Evolutionary conservation across 2,113 vertebrate genomes (phyloP), one percentile per base, ranked within the genome.

Genomic region (Sturnus vulgaris): DNA sequence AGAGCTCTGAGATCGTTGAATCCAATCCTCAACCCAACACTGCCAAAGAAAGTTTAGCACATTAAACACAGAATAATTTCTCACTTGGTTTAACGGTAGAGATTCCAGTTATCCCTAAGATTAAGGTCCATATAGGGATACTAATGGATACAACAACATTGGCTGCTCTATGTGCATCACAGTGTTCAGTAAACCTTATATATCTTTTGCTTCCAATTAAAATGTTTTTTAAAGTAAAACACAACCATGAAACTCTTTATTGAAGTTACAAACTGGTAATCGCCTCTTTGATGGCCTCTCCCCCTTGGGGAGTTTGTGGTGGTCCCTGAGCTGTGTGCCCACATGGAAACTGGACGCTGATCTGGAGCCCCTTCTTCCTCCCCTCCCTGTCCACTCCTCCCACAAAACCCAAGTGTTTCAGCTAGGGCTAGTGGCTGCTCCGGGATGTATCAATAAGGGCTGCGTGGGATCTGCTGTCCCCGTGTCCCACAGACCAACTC

Each of bases 241-340:
- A 73, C 59, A 93, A 95, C 81, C 89, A 90, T 69, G 2, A 71
- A 93, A 80, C 80, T 86, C 37, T 84, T 94, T 82, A 66, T 88
- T 95, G 89, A 91, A 93, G 53, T 93, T 89, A 80, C 68, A 93
- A 46, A 78, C 75, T 78, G 66, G 59, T 91, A 81, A 95, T 86
- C 92, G 70, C 9, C 33, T n/a, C 49, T 56, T 33, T 28, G 42
- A 7, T 16, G 27, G 13, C 7, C 12, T 57, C 46, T 44, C 37
- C 37, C 1, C 0, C 37, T 2, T 28, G 14, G 24, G 30, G 30
- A 50, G 1, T 5, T 3, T 35, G 15, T 3, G 15, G 23, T 7
- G 49, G 27, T 27, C 19, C n/a, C 42, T 12, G 22, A 37, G 44
- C 57, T 35, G 24, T 28, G 22, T 21, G 28, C 9, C n/a, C 37